Evolutionary conservation across 2,113 vertebrate genomes (phyloP).

Genomic region (Sturnira hondurensis): DNA sequence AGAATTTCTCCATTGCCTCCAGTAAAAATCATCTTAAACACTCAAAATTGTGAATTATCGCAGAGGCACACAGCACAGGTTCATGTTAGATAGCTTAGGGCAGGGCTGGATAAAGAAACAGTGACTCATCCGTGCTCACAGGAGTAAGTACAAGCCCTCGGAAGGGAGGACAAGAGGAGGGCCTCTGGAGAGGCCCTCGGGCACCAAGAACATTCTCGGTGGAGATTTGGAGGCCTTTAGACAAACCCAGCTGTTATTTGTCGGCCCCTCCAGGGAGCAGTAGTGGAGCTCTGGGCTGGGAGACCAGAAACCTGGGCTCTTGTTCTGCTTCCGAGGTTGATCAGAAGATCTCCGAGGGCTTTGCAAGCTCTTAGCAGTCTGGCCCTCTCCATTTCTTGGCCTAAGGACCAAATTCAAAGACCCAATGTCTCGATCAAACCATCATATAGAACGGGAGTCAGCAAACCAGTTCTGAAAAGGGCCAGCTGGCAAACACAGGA

Average conservation of each 20-base stretch:
- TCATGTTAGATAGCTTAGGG: not conserved
- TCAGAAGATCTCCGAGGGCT: not conserved
- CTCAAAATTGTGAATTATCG: not conserved
- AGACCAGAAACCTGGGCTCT: not conserved
- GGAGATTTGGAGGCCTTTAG: not conserved
- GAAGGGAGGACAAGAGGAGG: too few species aligned
- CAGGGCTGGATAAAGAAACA: not conserved
- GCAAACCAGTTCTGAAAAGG: not conserved
- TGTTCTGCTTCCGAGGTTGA: not conserved
- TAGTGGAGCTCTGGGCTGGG: not conserved
- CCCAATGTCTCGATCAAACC: not conserved
- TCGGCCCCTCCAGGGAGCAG: not conserved
- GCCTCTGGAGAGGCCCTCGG: not conserved
- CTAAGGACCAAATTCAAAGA: not conserved
- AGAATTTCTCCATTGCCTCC: not conserved
- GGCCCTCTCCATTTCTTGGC: not conserved
- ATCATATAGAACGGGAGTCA: not conserved
- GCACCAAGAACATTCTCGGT: not conserved
- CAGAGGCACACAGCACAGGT: not conserved
- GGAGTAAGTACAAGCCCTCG: fast-evolving
- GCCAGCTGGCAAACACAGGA: not conserved
- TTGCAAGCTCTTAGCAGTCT: not conserved
- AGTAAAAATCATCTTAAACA: not conserved
- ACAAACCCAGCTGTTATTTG: not conserved
- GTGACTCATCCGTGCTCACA: not conserved